Percentiles rank a stretch among this genome's conserved stretches.
Evolutionary conservation across 2,888 invertebrate species (phyloP).

Genomic region (Zootermopsis nevadensis): DNA sequence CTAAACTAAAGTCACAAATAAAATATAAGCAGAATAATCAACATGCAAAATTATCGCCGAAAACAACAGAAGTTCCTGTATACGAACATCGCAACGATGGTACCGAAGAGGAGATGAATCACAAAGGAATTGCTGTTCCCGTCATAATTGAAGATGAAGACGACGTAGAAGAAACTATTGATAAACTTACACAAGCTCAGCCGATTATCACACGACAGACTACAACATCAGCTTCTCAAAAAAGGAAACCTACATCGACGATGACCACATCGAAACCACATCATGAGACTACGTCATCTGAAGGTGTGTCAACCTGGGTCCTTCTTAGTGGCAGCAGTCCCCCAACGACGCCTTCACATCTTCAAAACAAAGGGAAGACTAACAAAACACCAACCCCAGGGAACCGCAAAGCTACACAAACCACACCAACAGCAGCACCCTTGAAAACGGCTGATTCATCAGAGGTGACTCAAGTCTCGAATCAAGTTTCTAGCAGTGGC

Average conservation of each 20-base stretch:
- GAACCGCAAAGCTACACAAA: constrained; percentile 20
- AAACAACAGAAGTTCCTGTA: neutral
- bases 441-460: neutral
- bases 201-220: neutral
- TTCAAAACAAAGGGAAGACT: constrained; percentile 31
- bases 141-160: constrained; percentile 70
- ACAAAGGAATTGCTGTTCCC: constrained; percentile 73
- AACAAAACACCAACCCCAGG: constrained; percentile 50
- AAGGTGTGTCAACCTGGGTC: constrained; percentile 83
- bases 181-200: constrained; percentile 7
- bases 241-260: neutral
- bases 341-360: constrained; percentile 50
- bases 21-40: constrained; percentile 59
- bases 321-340: constrained; percentile 69
- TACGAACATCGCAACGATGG: neutral
- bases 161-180: constrained; percentile 41
- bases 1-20: constrained; percentile 68
- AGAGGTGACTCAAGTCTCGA: neutral
- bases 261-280: constrained; percentile 58
- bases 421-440: neutral
- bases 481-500: too few species aligned
- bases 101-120: constrained; percentile 23
- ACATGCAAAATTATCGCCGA: neutral
- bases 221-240: neutral
- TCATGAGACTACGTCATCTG: constrained; percentile 59